Evolutionary conservation across 1,140 invertebrate genomes (phyloP).

Genomic region (Hycleus phaleratus): DNA sequence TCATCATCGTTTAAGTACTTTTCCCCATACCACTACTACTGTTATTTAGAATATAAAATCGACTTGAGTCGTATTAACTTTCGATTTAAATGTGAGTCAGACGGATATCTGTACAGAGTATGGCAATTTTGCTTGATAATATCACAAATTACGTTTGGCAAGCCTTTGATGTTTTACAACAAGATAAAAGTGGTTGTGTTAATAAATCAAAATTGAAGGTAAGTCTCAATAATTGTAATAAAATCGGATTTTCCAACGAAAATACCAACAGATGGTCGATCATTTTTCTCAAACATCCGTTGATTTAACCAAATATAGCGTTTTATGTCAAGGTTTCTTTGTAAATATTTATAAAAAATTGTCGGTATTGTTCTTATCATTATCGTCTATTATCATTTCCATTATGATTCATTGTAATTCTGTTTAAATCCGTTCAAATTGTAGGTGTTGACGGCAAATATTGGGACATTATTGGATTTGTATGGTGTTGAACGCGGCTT

Average conservation of each 20-base stretch:
- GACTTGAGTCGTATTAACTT: no score
- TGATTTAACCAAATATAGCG: not conserved
- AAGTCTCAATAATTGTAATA: conserved; percentile 14
- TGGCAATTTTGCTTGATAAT: conserved; percentile 61
- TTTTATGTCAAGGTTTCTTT: conserved; percentile 6
- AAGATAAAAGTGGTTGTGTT: conserved; percentile 50
- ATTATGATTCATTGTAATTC: not conserved
- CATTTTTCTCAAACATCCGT: not conserved
- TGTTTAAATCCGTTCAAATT: not conserved
- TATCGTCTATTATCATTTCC: not conserved
- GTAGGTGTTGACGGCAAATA: conserved; percentile 53
- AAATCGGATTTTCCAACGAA: not conserved
- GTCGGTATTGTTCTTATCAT: not conserved
- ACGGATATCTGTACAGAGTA: conserved; percentile 30
- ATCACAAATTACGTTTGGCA: conserved; percentile 68
- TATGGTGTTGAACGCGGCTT: conserved; percentile 69
- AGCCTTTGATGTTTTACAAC: conserved; percentile 61
- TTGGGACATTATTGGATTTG: conserved; percentile 51
- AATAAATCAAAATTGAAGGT: conserved; percentile 73
- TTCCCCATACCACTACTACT: no score
- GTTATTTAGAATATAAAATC: no score
- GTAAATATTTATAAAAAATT: not conserved
- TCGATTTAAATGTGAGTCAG: no score
- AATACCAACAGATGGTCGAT: not conserved
- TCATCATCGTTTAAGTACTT: no score